A percentile compares a stretch with the other conserved stretches of the same genome.
phyloP scores from a whole-genome alignment of 2,113 vertebrate genomes.

The Grus americana region DNA sequence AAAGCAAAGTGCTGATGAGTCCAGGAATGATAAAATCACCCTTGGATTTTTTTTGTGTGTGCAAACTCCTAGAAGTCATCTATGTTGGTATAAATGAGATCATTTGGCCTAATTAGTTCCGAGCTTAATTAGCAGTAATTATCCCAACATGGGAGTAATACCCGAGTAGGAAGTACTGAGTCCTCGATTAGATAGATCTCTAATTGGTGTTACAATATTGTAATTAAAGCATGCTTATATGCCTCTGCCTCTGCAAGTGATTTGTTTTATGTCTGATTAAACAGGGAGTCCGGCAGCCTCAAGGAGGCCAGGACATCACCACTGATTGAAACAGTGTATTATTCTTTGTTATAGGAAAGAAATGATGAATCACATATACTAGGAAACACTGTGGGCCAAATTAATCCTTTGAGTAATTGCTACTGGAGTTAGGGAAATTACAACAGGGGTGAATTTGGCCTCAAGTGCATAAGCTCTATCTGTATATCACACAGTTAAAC shows the following conservation, averaged over 20 bases:
- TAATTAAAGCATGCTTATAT: slow-evolving; percentile 86
- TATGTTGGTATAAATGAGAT: slow-evolving; percentile 87
- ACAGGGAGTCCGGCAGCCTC: slow-evolving; percentile 80
- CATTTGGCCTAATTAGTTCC: slow-evolving; percentile 88
- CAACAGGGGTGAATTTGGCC: slow-evolving; percentile 56
- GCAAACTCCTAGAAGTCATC: slow-evolving; percentile 83
- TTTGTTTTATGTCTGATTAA: slow-evolving; percentile 88
- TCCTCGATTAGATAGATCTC: slow-evolving; percentile 87
- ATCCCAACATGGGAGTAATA: slow-evolving; percentile 90
- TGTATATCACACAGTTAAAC: slow-evolving; percentile 62
- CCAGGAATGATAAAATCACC: slow-evolving; percentile 73
- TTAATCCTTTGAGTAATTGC: slow-evolving; percentile 65
- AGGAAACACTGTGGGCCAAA: slow-evolving; percentile 63
- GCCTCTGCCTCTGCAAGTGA: slow-evolving; percentile 79
- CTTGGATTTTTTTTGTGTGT: slow-evolving; percentile 56
- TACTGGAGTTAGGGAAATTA: slow-evolving; percentile 55
- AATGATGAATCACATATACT: slow-evolving; percentile 60
- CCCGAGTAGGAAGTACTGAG: slow-evolving; percentile 83
- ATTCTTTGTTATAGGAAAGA: slow-evolving; percentile 58
- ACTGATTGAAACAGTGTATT: slow-evolving; percentile 63
- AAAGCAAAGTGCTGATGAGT: slow-evolving; percentile 58
- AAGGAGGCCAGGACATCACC: slow-evolving; percentile 72
- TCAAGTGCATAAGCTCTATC: slow-evolving; percentile 52
- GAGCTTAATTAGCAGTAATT: slow-evolving; percentile 90
- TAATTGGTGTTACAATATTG: slow-evolving; percentile 89